These are phyloP conservation scores for Xiphophorus maculatus DNA, from an alignment of 2,113 vertebrate genomes.

Conservation along the genomic window DNA sequence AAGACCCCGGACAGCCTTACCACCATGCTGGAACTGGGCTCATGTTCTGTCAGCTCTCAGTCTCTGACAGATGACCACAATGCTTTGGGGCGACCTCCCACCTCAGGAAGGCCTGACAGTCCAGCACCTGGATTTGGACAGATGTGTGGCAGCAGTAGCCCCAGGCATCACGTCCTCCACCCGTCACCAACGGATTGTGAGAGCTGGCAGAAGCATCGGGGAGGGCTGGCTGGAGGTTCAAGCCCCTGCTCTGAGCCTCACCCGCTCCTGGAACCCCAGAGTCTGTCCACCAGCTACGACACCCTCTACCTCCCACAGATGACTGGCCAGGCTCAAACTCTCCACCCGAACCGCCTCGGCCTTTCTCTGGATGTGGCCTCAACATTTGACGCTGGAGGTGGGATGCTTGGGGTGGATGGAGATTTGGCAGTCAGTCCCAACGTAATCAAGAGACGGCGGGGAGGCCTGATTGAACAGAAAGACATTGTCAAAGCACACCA, in stretches of 20 bases:
- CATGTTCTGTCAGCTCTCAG: constrained; percentile 81
- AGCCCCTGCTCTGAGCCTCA: constrained; percentile 68
- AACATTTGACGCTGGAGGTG: constrained; percentile 61
- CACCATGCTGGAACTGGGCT: constrained; percentile 88
- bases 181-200: constrained; percentile 81
- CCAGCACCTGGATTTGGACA: constrained; percentile 65
- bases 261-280: constrained; percentile 81
- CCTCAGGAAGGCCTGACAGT: constrained; percentile 21
- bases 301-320: constrained; percentile 77
- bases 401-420: constrained; percentile 69
- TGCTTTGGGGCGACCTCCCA: constrained; percentile 48
- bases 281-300: constrained; percentile 82
- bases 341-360: constrained; percentile 64
- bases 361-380: constrained; percentile 76
- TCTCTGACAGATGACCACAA: constrained; percentile 80
- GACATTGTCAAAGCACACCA: constrained; percentile 96
- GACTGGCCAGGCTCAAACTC: constrained; percentile 40
- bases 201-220: constrained; percentile 85
- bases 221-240: constrained; percentile 76
- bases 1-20: constrained; percentile 64
- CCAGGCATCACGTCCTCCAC: constrained; percentile 77
- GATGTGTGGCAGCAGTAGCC: constrained; percentile 51
- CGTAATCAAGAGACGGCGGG: constrained; percentile 89
- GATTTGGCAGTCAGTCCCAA: constrained; percentile 87
- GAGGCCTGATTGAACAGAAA: constrained; percentile 93